Percentiles rank a stretch among this genome's conserved stretches.
These are phyloP conservation scores for Malthinus flaveolus DNA, from an alignment of 2,888 invertebrate genomes.

Conservation along the genomic window DNA sequence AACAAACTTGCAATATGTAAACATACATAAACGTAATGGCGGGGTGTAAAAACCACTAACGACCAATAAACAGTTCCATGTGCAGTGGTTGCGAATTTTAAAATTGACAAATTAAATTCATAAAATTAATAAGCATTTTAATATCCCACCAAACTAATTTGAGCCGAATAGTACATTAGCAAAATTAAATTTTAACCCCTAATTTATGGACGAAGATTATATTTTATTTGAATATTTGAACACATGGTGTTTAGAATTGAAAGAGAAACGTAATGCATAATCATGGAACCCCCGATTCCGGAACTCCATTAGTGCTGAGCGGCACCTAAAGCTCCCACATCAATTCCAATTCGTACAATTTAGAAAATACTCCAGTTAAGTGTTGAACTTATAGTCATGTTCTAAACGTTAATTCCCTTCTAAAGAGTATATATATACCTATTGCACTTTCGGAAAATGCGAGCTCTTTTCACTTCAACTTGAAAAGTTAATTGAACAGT, in stretches of 20 bases:
- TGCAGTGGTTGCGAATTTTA: constrained; percentile 19
- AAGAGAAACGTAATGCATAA: constrained; percentile 28
- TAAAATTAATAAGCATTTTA: constrained; percentile 50
- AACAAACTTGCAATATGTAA: constrained; percentile 2
- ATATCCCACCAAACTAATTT: constrained; percentile 36
- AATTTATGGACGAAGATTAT: constrained; percentile 34
- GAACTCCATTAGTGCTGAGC: constrained; percentile 35
- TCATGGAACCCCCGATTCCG: constrained; percentile 29
- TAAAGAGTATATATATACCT: no score
- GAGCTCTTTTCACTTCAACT: no score
- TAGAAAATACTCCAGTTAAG: constrained; percentile 22
- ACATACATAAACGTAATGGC: background rate
- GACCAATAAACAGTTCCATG: constrained; percentile 24
- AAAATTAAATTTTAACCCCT: constrained; percentile 34
- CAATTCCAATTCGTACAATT: constrained; percentile 29
- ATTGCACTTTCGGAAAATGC: no score
- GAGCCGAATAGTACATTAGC: constrained; percentile 30
- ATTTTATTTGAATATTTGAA: constrained; percentile 35
- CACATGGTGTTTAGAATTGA: constrained; percentile 30
- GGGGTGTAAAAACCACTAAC: constrained; percentile 23
- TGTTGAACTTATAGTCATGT: constrained; percentile 16
- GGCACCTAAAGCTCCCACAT: constrained; percentile 30
- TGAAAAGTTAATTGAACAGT: no score
- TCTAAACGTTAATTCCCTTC: constrained; percentile 1
- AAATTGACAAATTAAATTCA: constrained; percentile 41